A percentile compares a stretch with the other conserved stretches of the same genome.
Evolutionary conservation across 2,113 vertebrate genomes (phyloP).

Genomic region (Thunnus maccoyii): DNA sequence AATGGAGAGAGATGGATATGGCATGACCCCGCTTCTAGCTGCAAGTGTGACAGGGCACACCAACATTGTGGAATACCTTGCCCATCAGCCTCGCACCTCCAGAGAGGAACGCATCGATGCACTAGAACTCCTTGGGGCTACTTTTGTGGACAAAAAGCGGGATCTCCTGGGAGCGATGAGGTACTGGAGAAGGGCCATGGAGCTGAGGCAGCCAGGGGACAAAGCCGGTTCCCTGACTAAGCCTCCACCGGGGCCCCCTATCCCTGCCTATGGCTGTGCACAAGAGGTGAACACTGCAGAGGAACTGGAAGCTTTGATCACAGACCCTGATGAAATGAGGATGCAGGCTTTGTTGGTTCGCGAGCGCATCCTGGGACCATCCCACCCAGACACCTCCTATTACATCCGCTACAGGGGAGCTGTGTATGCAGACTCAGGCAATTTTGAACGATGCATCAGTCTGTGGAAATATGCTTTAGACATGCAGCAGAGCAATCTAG

Average conservation of each 20-base stretch:
- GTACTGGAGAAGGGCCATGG: constrained; percentile 95
- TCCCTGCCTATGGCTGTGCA: constrained; percentile 92
- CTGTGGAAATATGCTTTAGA: constrained; percentile 96
- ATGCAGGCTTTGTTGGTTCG: constrained; percentile 94
- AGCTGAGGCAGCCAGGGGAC: constrained; percentile 88
- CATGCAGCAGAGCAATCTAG: constrained; percentile 96
- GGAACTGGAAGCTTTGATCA: constrained; percentile 94
- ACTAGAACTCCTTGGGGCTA: constrained; percentile 93
- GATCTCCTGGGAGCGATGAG: constrained; percentile 93
- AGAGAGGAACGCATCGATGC: constrained; percentile 91
- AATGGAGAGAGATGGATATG: constrained; percentile 95
- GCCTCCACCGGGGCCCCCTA: constrained; percentile 87
- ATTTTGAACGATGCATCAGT: constrained; percentile 95
- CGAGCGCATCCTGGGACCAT: constrained; percentile 94
- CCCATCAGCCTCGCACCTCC: constrained; percentile 82
- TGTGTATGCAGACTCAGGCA: constrained; percentile 94
- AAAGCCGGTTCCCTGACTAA: constrained; percentile 85
- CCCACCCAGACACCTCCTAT: constrained; percentile 96
- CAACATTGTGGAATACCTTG: constrained; percentile 96
- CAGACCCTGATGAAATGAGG: constrained; percentile 95
- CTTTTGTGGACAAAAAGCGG: constrained; percentile 95
- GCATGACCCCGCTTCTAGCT: constrained; percentile 95
- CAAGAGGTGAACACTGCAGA: constrained; percentile 88
- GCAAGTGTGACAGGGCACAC: constrained; percentile 96
- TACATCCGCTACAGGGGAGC: constrained; percentile 97